A percentile compares a stretch with the other conserved stretches of the same genome.
phyloP scores from a whole-genome alignment of 2,888 invertebrate species.

The Acheta domesticus region DNA sequence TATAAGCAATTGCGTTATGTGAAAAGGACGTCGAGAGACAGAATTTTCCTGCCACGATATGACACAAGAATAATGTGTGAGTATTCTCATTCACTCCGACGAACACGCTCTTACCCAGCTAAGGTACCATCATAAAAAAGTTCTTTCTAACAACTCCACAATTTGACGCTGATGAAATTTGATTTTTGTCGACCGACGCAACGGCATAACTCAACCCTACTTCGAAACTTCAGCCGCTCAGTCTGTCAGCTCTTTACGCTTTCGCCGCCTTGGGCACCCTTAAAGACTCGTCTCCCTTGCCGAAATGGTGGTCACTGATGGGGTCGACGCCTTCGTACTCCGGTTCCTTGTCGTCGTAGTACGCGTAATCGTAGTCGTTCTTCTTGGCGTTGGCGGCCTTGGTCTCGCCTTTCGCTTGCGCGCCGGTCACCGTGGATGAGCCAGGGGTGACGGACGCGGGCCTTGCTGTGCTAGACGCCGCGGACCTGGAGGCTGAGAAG shows the following conservation, averaged over 20 bases:
- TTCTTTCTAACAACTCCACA: no score
- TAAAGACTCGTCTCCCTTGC: conserved; percentile 36
- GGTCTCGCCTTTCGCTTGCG: conserved; percentile 46
- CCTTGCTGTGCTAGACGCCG: conserved; percentile 30
- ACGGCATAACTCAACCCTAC: no score
- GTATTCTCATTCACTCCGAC: not conserved
- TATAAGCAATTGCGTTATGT: not conserved
- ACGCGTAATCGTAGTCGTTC: conserved; percentile 78
- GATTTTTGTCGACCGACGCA: not conserved
- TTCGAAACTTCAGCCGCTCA: no score
- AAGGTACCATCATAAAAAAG: no score
- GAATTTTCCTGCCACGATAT: not conserved
- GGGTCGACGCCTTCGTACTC: conserved; percentile 51
- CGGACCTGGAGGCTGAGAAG: conserved; percentile 23
- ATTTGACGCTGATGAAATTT: not conserved
- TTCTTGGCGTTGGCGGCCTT: conserved; percentile 61
- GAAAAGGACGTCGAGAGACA: not conserved
- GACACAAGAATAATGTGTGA: not conserved
- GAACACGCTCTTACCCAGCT: not conserved
- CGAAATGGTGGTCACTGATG: conserved; percentile 39
- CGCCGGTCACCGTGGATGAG: conserved; percentile 40
- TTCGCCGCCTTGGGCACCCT: conserved; percentile 32
- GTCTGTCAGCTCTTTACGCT: not conserved
- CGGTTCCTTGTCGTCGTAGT: conserved; percentile 66
- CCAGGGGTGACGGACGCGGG: conserved; percentile 41